A percentile compares a stretch with the other conserved stretches of the same genome.
These are phyloP conservation scores for Indicator maculatus DNA, from an alignment of 2,113 vertebrate species.

Conservation along the genomic window DNA sequence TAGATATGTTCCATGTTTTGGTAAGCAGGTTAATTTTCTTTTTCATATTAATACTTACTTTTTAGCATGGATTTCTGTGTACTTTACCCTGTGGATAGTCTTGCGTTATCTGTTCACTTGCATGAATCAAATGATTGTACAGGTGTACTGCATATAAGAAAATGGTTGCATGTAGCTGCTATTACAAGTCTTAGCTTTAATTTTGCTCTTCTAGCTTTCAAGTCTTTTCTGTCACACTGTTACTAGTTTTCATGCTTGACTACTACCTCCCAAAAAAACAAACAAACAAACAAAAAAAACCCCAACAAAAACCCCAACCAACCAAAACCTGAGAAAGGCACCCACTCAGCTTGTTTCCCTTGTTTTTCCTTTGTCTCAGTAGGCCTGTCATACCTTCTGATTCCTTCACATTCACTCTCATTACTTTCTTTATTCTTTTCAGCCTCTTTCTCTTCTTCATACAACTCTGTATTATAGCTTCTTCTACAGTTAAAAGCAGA, in stretches of 20 bases:
- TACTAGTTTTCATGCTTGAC: background rate
- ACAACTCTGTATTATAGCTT: background rate
- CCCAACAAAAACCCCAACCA: too few relatives aligned
- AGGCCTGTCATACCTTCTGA: background rate
- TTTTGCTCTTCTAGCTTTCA: background rate
- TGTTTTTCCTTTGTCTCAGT: background rate
- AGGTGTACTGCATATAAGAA: background rate
- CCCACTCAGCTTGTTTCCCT: background rate
- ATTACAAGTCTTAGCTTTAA: background rate
- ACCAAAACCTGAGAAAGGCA: background rate
- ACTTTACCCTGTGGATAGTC: background rate
- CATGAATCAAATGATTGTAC: background rate
- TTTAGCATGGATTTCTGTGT: background rate
- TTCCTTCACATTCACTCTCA: background rate
- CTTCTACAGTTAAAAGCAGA: background rate
- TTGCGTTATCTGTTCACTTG: background rate
- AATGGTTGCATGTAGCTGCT: background rate
- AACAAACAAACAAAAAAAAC: too few relatives aligned
- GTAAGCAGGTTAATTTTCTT: constrained; percentile 75
- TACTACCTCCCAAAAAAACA: background rate
- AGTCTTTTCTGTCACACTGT: background rate
- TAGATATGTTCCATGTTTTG: constrained; percentile 94
- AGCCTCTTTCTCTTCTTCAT: background rate
- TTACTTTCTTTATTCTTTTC: background rate
- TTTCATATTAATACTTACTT: background rate